Evolutionary conservation across 2,797 vertebrate species (phyloP).

Genomic region (Cyprinella venusta): DNA sequence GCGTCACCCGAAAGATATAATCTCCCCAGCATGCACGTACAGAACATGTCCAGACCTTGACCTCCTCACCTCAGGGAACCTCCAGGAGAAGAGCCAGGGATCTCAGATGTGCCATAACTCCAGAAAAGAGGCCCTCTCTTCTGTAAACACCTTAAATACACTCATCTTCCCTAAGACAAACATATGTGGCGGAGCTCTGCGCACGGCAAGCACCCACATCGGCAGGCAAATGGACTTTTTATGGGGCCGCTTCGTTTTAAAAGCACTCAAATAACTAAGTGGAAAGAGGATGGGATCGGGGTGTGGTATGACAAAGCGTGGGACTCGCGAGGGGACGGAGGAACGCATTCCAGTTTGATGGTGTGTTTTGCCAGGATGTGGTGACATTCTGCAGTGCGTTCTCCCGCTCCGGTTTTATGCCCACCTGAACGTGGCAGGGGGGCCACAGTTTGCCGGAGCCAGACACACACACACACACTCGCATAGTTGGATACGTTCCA

Average conservation of each 20-base stretch:
- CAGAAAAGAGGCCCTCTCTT: conserved; percentile 62
- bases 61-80: conserved; percentile 71
- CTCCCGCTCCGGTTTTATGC: conserved; percentile 37
- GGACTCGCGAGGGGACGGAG: conserved; percentile 41
- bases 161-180: conserved; percentile 72
- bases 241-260: conserved; percentile 58
- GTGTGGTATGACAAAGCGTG: conserved; percentile 42
- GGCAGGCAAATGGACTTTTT: conserved; percentile 73
- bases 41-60: conserved; percentile 71
- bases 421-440: conserved; percentile 56
- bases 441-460: conserved; percentile 35
- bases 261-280: conserved; percentile 55
- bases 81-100: conserved; percentile 47
- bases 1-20: conserved; percentile 36
- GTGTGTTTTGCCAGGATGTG: conserved; percentile 46
- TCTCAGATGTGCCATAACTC: conserved; percentile 53
- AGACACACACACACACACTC: conserved; percentile 15
- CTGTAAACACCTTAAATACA: conserved; percentile 76
- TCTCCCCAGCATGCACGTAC: conserved; percentile 12
- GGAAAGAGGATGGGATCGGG: conserved; percentile 35
- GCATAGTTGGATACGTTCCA: conserved; percentile 38
- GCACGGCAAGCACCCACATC: conserved; percentile 34
- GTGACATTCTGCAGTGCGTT: conserved; percentile 57
- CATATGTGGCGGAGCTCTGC: conserved; percentile 55
- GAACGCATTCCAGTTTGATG: conserved; percentile 55